Base-by-base conservation (phyloP, 1,140 invertebrate species). In the Antheraea pernyi region DNA sequence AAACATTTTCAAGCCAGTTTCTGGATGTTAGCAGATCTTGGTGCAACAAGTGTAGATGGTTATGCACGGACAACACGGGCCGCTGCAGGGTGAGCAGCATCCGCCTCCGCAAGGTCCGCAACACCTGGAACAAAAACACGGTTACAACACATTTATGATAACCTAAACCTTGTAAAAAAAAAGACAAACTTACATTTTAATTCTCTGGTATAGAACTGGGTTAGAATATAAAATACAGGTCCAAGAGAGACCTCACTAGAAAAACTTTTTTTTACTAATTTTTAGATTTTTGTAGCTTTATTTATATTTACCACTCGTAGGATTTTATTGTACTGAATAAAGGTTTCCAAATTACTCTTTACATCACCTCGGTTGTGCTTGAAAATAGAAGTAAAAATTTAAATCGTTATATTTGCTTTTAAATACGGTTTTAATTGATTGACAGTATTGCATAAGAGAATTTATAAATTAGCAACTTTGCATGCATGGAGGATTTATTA, bases 11-110 rank as follows among this genome's bases (percentile, higher is more conserved):
- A 42, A 19, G 59, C 59, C 59, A 18, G 42, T 42, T 7, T 65
- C 18, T 10, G 18, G 8, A 65, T 10, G 36, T 73, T 84, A 91
- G 72, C 88, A 91, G 46, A 91, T 89, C 85, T 91, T 91, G 59
- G 88, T 91, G 73, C 85, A 91, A 71, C 88, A 91, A 19, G 85
- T 89, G 78, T 89, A 89, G 65, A 91, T 91, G 11, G 86, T 89
- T 58, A 89, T 89, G 72, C 75, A 78, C 0, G 85, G 85, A 61
- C 84, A 89, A 75, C 88, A 86, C 11, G 75, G 83, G 64, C 81
- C 78, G 75, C 84, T 77, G 46, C 46, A 53, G 9, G 46, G 46
- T 11, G 11, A 5, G 16, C 46, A 53, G 46, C 46, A 42, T 42
- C 39, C 46, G 16, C 39, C 39, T 42, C 79, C 77, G 46, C 82